A percentile compares a stretch with the other conserved stretches of the same genome.
phyloP scores from a whole-genome alignment of 1,140 invertebrate species.

The Aphaenogaster ashmeadi region DNA sequence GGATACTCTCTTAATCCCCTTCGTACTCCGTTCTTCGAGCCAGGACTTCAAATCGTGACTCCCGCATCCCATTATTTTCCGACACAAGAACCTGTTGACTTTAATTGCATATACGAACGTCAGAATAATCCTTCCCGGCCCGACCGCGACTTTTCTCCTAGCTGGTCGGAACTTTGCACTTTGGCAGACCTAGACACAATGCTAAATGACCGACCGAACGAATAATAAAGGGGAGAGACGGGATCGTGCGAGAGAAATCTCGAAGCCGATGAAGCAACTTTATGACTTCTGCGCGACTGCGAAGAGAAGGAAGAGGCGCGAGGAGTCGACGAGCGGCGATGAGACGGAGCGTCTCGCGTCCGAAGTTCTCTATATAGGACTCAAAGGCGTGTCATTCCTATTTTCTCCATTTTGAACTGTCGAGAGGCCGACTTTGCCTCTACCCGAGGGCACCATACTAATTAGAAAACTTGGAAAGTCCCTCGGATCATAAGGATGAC shows the following conservation, averaged over 20 bases:
- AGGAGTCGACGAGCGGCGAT: neutral
- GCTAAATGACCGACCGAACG: constrained; percentile 15
- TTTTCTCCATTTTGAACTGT: constrained; percentile 72
- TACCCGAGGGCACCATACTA: constrained; percentile 78
- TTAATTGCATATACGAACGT: constrained; percentile 67
- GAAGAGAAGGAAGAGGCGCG: neutral
- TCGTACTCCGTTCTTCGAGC: constrained; percentile 17
- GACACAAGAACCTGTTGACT: constrained; percentile 70
- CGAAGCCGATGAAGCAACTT: constrained; percentile 72
- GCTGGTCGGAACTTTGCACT: constrained; percentile 23
- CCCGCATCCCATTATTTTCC: constrained; percentile 63
- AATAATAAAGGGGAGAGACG: constrained; percentile 65
- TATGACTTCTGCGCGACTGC: constrained; percentile 44
- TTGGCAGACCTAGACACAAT: constrained; percentile 18
- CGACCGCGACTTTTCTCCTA: neutral
- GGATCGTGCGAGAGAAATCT: constrained; percentile 50
- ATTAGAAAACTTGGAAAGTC: constrained; percentile 81
- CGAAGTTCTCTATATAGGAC: constrained; percentile 63
- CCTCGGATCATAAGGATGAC: constrained; percentile 65
- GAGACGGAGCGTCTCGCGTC: constrained; percentile 5
- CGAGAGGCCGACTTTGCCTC: constrained; percentile 67
- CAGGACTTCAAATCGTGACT: neutral
- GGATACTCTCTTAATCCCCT: constrained; percentile 3
- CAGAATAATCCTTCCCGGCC: constrained; percentile 51
- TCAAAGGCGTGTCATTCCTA: constrained; percentile 74